Conservation (phyloP, 2,888 invertebrate genomes). For the Neoascia interrupta region DNA sequence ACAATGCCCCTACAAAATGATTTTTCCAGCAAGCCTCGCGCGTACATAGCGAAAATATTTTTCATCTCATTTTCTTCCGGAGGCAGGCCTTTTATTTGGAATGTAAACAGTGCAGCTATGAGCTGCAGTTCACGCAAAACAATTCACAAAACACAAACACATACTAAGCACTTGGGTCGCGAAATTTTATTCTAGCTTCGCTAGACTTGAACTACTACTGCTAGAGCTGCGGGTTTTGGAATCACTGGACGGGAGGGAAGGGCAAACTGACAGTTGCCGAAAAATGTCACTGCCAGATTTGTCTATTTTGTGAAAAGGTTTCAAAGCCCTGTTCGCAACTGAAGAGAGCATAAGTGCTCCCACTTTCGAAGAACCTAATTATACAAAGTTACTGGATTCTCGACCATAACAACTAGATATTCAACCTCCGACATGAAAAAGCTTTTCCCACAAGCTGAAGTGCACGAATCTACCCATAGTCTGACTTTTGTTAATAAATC, state of each 20-base stretch:
- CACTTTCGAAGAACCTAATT: no score
- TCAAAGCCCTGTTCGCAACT: background rate
- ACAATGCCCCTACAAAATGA: constrained; percentile 87
- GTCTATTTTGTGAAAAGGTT: background rate
- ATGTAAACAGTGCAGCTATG: constrained; percentile 17
- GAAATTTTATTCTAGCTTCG: no score
- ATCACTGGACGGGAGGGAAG: background rate
- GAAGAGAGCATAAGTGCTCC: background rate
- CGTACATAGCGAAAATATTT: constrained; percentile 39
- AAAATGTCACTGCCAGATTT: no score
- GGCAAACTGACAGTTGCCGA: constrained; percentile 15
- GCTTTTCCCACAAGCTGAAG: no score
- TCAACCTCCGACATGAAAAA: no score
- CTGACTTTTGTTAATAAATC: no score
- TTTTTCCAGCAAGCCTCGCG: constrained; percentile 56
- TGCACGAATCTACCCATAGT: no score
- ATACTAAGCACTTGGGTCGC: no score
- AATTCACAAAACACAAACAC: constrained; percentile 25
- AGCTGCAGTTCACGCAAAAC: constrained; percentile 1
- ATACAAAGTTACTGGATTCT: no score
- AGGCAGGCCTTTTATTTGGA: background rate
- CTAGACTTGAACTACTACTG: background rate
- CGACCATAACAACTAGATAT: no score
- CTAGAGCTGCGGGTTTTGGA: constrained; percentile 4
- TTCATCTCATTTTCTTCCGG: constrained; percentile 45